Conservation (phyloP, 1,140 invertebrate genomes). For the Panagrolaimus sp. region DNA sequence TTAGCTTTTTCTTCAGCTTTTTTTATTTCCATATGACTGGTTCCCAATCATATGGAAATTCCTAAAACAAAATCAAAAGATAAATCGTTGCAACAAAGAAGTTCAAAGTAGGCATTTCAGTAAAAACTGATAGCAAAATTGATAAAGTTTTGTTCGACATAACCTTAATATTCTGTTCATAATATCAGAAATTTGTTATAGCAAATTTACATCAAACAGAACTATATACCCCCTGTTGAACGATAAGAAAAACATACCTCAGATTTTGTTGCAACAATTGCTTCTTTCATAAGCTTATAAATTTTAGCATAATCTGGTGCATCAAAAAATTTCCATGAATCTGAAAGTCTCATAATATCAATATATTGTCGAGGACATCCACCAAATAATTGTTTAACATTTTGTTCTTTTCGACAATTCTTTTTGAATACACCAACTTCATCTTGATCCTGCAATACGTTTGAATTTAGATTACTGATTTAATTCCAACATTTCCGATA, state of each 20-base stretch:
- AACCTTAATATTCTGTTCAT: too few species aligned
- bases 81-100: too few species aligned
- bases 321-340: constrained; percentile 20
- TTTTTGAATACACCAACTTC: constrained; percentile 30
- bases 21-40: neutral
- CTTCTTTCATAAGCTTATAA: constrained; percentile 14
- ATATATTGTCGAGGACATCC: constrained; percentile 23
- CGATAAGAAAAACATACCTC: neutral
- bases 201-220: too few species aligned
- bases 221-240: too few species aligned
- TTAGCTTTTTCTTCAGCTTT: too few species aligned
- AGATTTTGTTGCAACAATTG: constrained; percentile 13
- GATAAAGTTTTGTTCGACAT: too few species aligned
- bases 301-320: constrained; percentile 24
- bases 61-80: neutral
- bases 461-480: too few species aligned
- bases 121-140: too few species aligned
- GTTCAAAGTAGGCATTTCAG: too few species aligned
- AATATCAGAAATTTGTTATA: too few species aligned
- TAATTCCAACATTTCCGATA: too few species aligned
- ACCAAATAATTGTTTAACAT: constrained; percentile 14
- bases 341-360: constrained; percentile 18
- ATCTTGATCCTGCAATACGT: constrained; percentile 7
- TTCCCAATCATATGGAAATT: constrained; percentile 36
- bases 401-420: constrained; percentile 16